Evolutionary conservation across 2,888 invertebrate genomes (phyloP).

Genomic region (Myathropa florea): DNA sequence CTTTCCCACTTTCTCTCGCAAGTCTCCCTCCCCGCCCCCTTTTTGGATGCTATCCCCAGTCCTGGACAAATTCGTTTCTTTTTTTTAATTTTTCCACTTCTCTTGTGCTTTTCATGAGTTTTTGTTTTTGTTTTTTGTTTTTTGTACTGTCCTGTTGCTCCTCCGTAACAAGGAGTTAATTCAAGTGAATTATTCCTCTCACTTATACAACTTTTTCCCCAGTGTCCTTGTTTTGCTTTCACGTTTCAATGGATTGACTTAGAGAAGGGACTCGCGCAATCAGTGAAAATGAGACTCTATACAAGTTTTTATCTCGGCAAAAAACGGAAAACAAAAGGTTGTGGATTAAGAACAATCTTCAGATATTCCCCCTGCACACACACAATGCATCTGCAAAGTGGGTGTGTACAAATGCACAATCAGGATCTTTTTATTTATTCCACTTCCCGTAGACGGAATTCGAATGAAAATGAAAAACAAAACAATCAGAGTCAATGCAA

Average conservation of each 20-base stretch:
- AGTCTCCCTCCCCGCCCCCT: background rate
- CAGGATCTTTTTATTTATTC: slow-evolving; percentile 28
- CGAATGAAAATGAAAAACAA: background rate
- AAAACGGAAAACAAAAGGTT: background rate
- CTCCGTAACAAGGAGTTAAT: slow-evolving; percentile 17
- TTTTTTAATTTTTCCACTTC: too few species aligned
- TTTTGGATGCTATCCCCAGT: too few species aligned
- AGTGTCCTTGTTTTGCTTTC: background rate
- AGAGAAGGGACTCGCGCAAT: background rate
- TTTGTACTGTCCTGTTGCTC: slow-evolving; percentile 10
- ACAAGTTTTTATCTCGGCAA: background rate
- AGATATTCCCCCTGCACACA: slow-evolving; percentile 1
- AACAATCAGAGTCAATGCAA: slow-evolving; percentile 29
- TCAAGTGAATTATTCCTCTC: slow-evolving; percentile 7
- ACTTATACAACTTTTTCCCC: slow-evolving; percentile 2
- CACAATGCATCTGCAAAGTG: background rate
- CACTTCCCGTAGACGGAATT: background rate
- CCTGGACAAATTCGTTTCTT: too few species aligned
- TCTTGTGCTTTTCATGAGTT: background rate
- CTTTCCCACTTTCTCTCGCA: background rate
- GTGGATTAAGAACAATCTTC: slow-evolving; percentile 3
- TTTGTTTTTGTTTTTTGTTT: background rate
- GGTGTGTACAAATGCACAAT: background rate
- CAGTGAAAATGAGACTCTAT: slow-evolving; percentile 16
- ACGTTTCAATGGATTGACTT: slow-evolving; percentile 17